Conservation (phyloP, 1,140 invertebrate species). For the Pararge aegeria region DNA sequence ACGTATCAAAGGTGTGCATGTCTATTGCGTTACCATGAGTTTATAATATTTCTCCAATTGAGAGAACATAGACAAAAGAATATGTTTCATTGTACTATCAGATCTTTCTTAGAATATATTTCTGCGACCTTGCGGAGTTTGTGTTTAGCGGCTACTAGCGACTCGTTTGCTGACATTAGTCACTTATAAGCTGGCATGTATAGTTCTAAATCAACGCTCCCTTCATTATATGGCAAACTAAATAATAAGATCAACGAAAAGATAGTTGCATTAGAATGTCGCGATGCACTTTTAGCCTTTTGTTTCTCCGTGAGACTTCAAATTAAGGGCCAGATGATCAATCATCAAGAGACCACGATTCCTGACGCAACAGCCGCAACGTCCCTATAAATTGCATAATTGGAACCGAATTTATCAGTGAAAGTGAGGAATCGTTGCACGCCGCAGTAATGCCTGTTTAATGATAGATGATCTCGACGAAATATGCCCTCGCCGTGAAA, state of each 20-base stretch:
- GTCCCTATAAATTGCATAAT: constrained; percentile 61
- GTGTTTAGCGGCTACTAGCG: too few relatives aligned
- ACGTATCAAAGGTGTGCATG: too few relatives aligned
- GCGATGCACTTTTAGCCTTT: constrained; percentile 21
- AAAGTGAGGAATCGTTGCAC: constrained; percentile 62
- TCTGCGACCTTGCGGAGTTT: too few relatives aligned
- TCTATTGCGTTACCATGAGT: too few relatives aligned
- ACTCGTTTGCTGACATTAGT: too few relatives aligned
- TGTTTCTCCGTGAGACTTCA: constrained; percentile 34
- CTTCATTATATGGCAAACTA: not conserved
- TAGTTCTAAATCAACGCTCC: too few relatives aligned
- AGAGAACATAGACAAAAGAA: too few relatives aligned
- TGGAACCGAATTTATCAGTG: constrained; percentile 64
- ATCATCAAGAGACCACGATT: constrained; percentile 43
- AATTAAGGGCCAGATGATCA: constrained; percentile 40
- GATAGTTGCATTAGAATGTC: constrained; percentile 14
- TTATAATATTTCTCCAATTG: too few relatives aligned
- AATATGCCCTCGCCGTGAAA: constrained; percentile 56
- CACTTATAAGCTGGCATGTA: too few relatives aligned
- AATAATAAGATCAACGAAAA: not conserved
- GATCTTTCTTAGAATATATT: too few relatives aligned
- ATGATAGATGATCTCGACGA: constrained; percentile 59
- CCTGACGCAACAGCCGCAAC: constrained; percentile 37
- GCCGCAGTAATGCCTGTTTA: constrained; percentile 48
- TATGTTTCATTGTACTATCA: too few relatives aligned